These are phyloP conservation scores for Porites cylindrica DNA, from an alignment of 92 coral and sea anemone genomes.

Conservation along the genomic window DNA sequence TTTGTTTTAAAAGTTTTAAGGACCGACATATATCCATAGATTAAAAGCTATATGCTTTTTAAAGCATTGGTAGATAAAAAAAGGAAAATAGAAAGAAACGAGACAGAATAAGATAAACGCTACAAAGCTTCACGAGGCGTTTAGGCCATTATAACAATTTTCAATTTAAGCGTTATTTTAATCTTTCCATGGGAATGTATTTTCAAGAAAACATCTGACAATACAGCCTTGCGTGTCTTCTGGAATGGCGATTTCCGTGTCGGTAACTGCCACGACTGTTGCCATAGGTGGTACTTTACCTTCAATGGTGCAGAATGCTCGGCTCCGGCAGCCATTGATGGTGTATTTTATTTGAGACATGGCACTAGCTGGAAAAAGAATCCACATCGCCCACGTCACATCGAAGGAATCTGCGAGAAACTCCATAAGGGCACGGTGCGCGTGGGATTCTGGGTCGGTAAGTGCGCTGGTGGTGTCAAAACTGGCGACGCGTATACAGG, in stretches of 20 bases:
- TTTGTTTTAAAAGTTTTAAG: too few species aligned
- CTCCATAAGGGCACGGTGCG: not conserved
- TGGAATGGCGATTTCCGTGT: not conserved
- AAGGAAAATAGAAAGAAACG: too few species aligned
- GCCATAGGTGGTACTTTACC: not conserved
- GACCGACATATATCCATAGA: too few species aligned
- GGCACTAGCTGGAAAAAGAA: not conserved
- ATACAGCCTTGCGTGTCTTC: too few species aligned
- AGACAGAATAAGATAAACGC: too few species aligned
- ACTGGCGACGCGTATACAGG: too few species aligned
- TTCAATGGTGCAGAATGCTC: not conserved
- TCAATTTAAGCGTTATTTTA: not conserved
- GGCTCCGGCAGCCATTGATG: not conserved
- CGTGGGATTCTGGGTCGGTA: too few species aligned
- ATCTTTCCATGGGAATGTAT: not conserved
- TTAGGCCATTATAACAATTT: too few species aligned
- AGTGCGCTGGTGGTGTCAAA: too few species aligned
- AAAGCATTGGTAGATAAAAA: too few species aligned
- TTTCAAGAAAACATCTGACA: not conserved
- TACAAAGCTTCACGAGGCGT: too few species aligned
- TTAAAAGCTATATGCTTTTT: too few species aligned
- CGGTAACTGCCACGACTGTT: not conserved
- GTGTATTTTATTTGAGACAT: not conserved
- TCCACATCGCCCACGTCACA: not conserved
- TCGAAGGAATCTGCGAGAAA: not conserved